Conservation (phyloP, 2,113 vertebrate genomes). For the Reinhardtius hippoglossoides region DNA sequence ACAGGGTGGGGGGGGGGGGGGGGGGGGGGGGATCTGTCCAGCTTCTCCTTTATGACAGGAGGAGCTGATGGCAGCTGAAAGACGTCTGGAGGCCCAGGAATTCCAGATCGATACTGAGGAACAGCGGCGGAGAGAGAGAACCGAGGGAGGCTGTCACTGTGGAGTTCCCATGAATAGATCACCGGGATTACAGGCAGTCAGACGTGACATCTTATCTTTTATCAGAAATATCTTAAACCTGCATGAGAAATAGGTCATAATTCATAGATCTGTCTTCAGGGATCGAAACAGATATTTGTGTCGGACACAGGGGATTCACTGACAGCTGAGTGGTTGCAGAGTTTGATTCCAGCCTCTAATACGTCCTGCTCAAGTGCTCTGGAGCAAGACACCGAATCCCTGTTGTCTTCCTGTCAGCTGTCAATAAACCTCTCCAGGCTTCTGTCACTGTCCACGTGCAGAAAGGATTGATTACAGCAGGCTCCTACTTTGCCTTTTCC, state of each 20-base stretch:
- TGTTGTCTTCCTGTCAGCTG: background rate
- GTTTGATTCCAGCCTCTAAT: background rate
- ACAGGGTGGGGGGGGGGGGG: no score
- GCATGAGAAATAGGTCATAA: slow-evolving; percentile 13
- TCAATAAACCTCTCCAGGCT: background rate
- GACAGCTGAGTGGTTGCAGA: background rate
- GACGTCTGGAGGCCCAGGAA: slow-evolving; percentile 58
- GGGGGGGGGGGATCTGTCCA: slow-evolving; percentile 20
- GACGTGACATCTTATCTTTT: slow-evolving; percentile 25
- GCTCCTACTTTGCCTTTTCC: background rate
- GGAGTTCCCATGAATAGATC: slow-evolving; percentile 38
- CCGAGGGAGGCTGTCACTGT: slow-evolving; percentile 10
- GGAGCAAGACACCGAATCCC: background rate
- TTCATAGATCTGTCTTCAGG: slow-evolving; percentile 5
- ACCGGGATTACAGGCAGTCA: slow-evolving; percentile 36
- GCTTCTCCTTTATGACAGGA: slow-evolving; percentile 52
- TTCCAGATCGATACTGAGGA: slow-evolving; percentile 54
- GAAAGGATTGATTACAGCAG: background rate
- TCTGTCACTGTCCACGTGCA: background rate
- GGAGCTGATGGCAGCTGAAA: slow-evolving; percentile 59
- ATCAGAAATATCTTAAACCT: background rate
- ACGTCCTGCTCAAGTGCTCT: background rate
- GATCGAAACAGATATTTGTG: background rate
- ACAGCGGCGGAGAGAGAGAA: background rate
- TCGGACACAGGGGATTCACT: background rate